Base-by-base conservation (phyloP, 2,797 vertebrate genomes). In the Epinephelus awoara region DNA sequence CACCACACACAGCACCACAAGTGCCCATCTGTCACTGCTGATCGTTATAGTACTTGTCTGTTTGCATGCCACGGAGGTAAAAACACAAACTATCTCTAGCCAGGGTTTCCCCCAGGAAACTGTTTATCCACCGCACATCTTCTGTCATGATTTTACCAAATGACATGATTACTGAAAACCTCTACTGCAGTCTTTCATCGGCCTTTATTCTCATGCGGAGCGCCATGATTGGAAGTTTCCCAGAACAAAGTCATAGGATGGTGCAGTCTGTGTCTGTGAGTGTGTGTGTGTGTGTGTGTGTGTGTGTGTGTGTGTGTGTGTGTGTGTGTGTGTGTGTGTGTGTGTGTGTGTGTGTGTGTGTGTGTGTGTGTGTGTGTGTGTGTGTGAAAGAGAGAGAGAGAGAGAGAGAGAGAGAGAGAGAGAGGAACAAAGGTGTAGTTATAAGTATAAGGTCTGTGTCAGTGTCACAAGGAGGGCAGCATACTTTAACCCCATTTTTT, bases 81-180 rank as follows among this genome's bases (percentile, higher is more conserved):
- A 59, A 61, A 42, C n/a, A 0, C 29, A n/a, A n/a, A 59, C 6
- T 21, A 40, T 40, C 18, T 6, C 7, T 42, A 17, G 0, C 21
- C 40, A 23, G 58, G 14, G n/a, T 42, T 59, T 59, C 38, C 38
- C 40, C 29, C 29, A 58, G 56, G 55, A 57, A 59, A 59, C 34
- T 21, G 11, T 15, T 62, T 18, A 62, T 40, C 57, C 34, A 40
- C 21, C 19, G 40, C 57, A 42, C 18, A 59, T 59, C 19, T 40
- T 59, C 12, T 40, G 11, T n/a, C 3, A 4, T 40, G 34, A 14
- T 40, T 59, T 40, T 21, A 59, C 6, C 47, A 49, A 17, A 17
- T 6, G n/a, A 59, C 18, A 42, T 59, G n/a, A 42, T 42, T n/a
- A 59, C 57, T 59, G 57, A 14, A 59, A 59, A 21, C 12, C 12